Conservation (phyloP, 37 sponge, comb jelly and placozoan species). For the Agelas oroides region DNA sequence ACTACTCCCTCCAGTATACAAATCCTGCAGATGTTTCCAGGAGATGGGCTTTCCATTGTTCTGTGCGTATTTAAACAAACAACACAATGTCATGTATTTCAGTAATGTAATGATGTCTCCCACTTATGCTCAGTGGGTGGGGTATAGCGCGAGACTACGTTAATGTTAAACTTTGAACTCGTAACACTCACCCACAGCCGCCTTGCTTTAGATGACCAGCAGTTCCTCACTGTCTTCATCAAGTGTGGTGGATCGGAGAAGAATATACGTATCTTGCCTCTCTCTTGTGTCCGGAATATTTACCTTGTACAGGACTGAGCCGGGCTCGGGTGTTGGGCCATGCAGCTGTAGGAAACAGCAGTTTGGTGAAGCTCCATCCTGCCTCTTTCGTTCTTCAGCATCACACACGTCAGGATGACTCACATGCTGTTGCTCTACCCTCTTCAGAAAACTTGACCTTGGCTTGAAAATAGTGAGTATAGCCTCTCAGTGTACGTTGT, state of each 20-base stretch:
- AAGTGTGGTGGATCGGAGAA: not conserved
- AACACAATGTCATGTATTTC: no score
- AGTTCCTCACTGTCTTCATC: not conserved
- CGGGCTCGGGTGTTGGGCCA: not conserved
- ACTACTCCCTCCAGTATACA: not conserved
- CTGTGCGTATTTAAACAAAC: no score
- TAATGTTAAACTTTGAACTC: no score
- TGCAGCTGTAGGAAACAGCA: not conserved
- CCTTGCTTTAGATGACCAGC: not conserved
- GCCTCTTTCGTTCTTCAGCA: not conserved
- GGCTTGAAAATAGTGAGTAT: not conserved
- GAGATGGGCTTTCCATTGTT: not conserved
- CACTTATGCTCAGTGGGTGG: no score
- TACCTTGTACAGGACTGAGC: not conserved
- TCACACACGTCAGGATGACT: not conserved
- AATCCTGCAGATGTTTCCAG: not conserved
- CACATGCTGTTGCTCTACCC: not conserved
- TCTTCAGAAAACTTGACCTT: slow-evolving; percentile 3
- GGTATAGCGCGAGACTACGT: no score
- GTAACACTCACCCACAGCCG: not conserved
- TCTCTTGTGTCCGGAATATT: not conserved
- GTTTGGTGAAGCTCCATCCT: slow-evolving; percentile 11
- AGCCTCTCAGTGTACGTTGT: slow-evolving; percentile 21
- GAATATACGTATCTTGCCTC: not conserved
- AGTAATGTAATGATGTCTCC: no score